Evolutionary conservation across 1,140 invertebrate species (phyloP), one percentile per base, ranked within the genome.

Genomic region (Venturia canescens): DNA sequence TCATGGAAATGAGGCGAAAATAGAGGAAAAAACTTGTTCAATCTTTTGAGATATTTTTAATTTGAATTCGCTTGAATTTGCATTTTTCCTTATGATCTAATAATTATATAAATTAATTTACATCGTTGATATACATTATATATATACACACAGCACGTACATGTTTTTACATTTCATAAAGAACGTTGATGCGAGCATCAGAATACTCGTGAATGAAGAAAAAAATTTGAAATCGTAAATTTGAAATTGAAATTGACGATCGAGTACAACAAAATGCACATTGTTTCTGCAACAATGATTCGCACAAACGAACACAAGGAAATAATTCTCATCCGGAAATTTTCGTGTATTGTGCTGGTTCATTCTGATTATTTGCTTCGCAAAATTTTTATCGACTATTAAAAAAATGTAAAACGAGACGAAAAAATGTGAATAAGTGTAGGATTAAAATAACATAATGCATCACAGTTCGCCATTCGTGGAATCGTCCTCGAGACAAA

Each of bases 401-500:
- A 76, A 77, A 74, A 72, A 29, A 72, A 79, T 75, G 50, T n/a
- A 48, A 70, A 66, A 76, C 7, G 38, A 44, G 38, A 13, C 38
- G 13, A 44, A 44, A 44, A 9, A 44, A 44, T 34, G 38, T 44
- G 38, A 44, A 44, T 44, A 76, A 67, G 16, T 57, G 74, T 44
- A 27, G 81, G 38, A 13, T 44, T 81, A 87, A 87, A 85, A 75
- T 82, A 81, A 80, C 72, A 80, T 81, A 81, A 84, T 82, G 79
- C 82, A 88, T 89, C 88, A 88, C 88, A 89, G 88, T 83, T 80
- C 80, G 81, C 75, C 26, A 70, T 85, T 85, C 83, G 29, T 79
- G 72, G 82, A 80, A 79, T 82, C 27, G 2, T 31, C 63, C 9
- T 78, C 57, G 80, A 79, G 34, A 81, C 76, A 70, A 70, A 21